These are phyloP conservation scores for Podarcis muralis DNA, from an alignment of 2,113 vertebrate species.

Conservation along the genomic window DNA sequence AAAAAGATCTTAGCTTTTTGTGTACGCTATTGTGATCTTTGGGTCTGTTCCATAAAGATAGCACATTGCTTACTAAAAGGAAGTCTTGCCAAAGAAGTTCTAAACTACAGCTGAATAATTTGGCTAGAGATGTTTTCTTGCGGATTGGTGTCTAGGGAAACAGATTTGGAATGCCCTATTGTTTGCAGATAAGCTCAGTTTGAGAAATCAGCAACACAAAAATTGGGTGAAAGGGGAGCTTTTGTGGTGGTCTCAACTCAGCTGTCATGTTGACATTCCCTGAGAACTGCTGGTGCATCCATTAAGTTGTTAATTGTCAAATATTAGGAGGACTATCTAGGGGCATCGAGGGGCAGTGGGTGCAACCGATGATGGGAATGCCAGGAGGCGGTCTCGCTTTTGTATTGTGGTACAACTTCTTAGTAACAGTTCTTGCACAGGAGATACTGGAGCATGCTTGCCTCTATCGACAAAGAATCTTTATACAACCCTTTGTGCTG, in stretches of 20 bases:
- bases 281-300: neutral
- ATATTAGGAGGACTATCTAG: neutral
- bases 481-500: neutral
- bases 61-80: constrained; percentile 1
- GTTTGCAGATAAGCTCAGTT: constrained; percentile 50
- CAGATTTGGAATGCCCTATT: neutral
- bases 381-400: neutral
- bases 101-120: constrained; percentile 22
- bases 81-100: neutral
- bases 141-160: constrained; percentile 49
- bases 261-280: constrained; percentile 1
- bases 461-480: neutral
- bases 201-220: constrained; percentile 18
- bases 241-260: constrained; percentile 13
- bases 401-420: neutral
- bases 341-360: neutral
- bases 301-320: constrained; percentile 6
- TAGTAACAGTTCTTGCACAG: neutral
- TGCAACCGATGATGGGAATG: neutral
- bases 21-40: neutral
- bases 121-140: constrained; percentile 31
- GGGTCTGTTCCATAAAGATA: constrained; percentile 1
- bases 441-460: neutral
- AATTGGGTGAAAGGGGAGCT: neutral
- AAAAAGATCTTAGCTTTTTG: neutral